Conservation (phyloP, 2,797 vertebrate genomes). For the Pteropus rufus region DNA sequence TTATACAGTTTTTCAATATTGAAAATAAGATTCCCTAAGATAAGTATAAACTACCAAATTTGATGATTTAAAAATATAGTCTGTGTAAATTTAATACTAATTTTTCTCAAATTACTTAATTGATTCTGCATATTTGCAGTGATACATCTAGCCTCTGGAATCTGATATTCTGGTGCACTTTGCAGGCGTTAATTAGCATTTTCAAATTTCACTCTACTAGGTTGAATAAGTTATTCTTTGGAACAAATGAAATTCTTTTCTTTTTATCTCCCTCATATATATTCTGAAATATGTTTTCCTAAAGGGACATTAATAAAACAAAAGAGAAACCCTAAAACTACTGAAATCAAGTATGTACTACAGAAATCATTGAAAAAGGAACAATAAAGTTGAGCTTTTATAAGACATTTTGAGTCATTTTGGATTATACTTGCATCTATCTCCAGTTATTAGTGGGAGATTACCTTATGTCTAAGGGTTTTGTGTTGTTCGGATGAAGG, state of each 20-base stretch:
- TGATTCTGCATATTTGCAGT: neutral
- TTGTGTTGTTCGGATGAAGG: neutral
- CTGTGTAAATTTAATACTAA: neutral
- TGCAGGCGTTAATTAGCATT: neutral
- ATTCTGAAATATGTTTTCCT: conserved; percentile 6
- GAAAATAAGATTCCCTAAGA: neutral
- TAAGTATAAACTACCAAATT: neutral
- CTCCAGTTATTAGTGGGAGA: neutral
- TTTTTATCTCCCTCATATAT: neutral
- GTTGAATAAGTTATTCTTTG: neutral
- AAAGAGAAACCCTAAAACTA: neutral
- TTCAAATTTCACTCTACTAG: neutral
- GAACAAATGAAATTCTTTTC: neutral
- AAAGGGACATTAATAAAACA: neutral
- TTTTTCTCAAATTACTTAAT: conserved; percentile 12
- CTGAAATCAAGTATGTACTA: neutral
- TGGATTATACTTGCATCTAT: neutral
- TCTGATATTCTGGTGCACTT: neutral
- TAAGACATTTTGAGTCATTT: neutral
- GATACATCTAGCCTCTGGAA: neutral
- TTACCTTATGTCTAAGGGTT: neutral
- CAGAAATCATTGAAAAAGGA: neutral
- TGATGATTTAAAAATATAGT: neutral
- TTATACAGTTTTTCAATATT: neutral
- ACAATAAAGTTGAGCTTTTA: neutral